Base-by-base conservation (phyloP, 1,140 invertebrate species). In the Cydia pomonella region DNA sequence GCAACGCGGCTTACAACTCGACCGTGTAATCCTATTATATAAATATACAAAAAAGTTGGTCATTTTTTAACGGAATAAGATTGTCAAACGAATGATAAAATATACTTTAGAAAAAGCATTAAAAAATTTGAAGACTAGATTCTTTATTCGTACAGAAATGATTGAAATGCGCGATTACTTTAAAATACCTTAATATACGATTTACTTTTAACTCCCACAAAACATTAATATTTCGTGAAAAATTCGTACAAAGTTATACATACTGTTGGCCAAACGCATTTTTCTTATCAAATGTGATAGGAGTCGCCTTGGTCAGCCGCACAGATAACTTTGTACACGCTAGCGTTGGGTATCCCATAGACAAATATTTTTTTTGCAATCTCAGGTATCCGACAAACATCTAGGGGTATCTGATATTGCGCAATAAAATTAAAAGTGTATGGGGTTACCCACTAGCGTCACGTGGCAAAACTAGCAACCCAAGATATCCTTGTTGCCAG, bases 41-140 rank as follows among this genome's bases (percentile, higher is more conserved):
- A 82, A 82, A 82, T 80, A 77, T 82, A 82, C 77, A 82, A 82
- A 77, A 79, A 82, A 77, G 73, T 82, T 82, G 81, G 81, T 82
- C 81, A 50, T 79, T 82, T 82, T 73, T 77, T 69, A 76, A 79
- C 75, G 73, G 75, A 79, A 79, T 73, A 53, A 59, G 7, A 23
- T 59, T 59, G 53, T 23, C 53, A 59, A 59, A 59, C 18, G 2
- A 69, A 18, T 64, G 29, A 38, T n/a, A n/a, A 69, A 29, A 69
- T 10, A 69, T 69, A 64, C 0, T 23, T 63, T 27, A 63, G 62
- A 63, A 63, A 18, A 53, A n/a, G 62, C 62, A 63, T 64, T 33
- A 69, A 23, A 69, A 50, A 69, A 69, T 18, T 69, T 69, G 27
- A 29, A 69, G 33, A 69, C 64, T 69, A 69, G 64, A 69, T 69